These are phyloP conservation scores for Sinopyrophorus schimmeli DNA, from an alignment of 2,888 invertebrate species.

Conservation along the genomic window DNA sequence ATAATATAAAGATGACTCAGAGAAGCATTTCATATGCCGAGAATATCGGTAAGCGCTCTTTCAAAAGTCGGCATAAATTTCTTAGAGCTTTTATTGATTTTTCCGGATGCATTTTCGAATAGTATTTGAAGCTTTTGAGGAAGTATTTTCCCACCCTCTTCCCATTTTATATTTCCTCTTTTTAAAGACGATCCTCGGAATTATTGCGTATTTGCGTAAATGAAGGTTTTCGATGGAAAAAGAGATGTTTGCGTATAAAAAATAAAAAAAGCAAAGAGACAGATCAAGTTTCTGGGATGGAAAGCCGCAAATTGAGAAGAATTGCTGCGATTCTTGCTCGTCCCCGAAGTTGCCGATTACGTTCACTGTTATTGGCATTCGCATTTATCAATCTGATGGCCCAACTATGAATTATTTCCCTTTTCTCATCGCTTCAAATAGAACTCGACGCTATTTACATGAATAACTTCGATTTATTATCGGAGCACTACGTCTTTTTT, in stretches of 20 bases:
- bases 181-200: too few species aligned
- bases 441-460: conserved; percentile 13
- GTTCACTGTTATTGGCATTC: conserved; percentile 46
- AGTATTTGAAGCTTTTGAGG: conserved; percentile 14
- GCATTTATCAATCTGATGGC: conserved; percentile 45
- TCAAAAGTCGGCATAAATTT: conserved; percentile 35
- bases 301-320: conserved; percentile 43
- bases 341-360: conserved; percentile 39
- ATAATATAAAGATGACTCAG: conserved; percentile 49
- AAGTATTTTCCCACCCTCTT: too few species aligned
- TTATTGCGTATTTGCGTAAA: too few species aligned
- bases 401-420: conserved; percentile 43
- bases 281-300: conserved; percentile 33
- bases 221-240: conserved; percentile 4
- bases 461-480: conserved; percentile 9
- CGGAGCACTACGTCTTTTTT: not conserved
- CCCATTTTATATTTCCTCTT: too few species aligned
- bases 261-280: conserved; percentile 21
- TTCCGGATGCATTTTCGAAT: conserved; percentile 23
- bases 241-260: conserved; percentile 8
- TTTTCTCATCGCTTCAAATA: conserved; percentile 12
- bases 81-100: conserved; percentile 35
- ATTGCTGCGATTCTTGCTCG: conserved; percentile 44
- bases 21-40: conserved; percentile 25
- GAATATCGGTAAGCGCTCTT: conserved; percentile 32